These are phyloP conservation scores for Acanthoscelides obtectus DNA, from an alignment of 2,888 invertebrate species.

Conservation along the genomic window DNA sequence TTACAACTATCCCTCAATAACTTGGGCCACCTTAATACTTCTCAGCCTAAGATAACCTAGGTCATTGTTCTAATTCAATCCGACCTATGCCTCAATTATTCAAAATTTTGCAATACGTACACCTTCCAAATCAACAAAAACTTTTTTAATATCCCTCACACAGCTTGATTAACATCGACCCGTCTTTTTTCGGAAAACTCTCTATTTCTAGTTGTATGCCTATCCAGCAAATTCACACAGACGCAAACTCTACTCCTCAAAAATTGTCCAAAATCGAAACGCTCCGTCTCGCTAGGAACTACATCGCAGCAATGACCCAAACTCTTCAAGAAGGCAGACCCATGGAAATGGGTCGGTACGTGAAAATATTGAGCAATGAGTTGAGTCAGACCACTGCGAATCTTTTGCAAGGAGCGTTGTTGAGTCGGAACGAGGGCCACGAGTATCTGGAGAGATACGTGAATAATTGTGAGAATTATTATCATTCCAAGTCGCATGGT, in stretches of 20 bases:
- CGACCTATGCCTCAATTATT: too few relatives aligned
- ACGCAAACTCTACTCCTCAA: constrained; percentile 41
- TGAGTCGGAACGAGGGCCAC: constrained; percentile 9
- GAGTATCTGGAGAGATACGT: background rate
- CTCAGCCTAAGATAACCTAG: too few relatives aligned
- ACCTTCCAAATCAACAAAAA: too few relatives aligned
- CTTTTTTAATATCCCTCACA: too few relatives aligned
- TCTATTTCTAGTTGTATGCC: constrained; percentile 45
- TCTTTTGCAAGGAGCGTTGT: constrained; percentile 46
- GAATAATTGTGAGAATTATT: background rate
- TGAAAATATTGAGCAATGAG: constrained; percentile 54
- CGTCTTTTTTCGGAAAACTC: too few relatives aligned
- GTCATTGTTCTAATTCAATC: too few relatives aligned
- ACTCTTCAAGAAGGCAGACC: constrained; percentile 49
- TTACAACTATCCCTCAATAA: too few relatives aligned
- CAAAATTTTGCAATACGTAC: too few relatives aligned
- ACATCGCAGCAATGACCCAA: constrained; percentile 57
- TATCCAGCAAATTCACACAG: constrained; percentile 42
- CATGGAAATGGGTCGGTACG: constrained; percentile 52
- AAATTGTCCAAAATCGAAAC: constrained; percentile 56
- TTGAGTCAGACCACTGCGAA: constrained; percentile 63
- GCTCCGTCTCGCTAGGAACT: constrained; percentile 61
- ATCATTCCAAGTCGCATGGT: background rate
- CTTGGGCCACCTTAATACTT: too few relatives aligned
- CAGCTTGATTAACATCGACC: too few relatives aligned